A percentile compares a stretch with the other conserved stretches of the same genome.
Conservation (phyloP, 2,888 invertebrate species). For the Drymonia ruficornis region DNA sequence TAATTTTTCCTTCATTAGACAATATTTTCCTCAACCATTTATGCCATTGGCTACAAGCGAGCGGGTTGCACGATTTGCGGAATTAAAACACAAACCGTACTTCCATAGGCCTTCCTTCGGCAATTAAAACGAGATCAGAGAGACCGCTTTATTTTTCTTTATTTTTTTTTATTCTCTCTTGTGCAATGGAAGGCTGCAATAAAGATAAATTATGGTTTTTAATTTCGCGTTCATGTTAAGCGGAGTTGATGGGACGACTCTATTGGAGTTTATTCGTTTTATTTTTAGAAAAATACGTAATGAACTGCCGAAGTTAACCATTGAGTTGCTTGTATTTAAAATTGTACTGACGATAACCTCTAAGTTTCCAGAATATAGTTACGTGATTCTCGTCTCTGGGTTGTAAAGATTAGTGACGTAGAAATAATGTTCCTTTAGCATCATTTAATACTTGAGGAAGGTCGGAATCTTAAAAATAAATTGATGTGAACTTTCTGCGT, state of each 20-base stretch:
- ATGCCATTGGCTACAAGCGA: constrained; percentile 35
- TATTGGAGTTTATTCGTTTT: constrained; percentile 5
- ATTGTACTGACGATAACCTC: no score
- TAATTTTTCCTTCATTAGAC: constrained; percentile 17
- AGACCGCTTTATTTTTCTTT: constrained; percentile 43
- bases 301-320: no score
- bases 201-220: constrained; percentile 79
- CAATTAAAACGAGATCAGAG: constrained; percentile 72
- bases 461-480: no score
- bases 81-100: constrained; percentile 50
- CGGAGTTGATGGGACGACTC: constrained; percentile 30
- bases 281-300: background rate
- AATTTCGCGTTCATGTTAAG: constrained; percentile 57
- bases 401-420: no score
- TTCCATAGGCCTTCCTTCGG: constrained; percentile 49
- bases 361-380: no score
- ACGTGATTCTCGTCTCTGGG: no score
- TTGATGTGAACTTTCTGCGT: no score
- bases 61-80: constrained; percentile 50
- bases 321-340: no score
- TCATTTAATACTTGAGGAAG: no score
- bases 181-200: constrained; percentile 58
- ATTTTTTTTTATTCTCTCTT: constrained; percentile 46
- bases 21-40: constrained; percentile 20
- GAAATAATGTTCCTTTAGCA: no score